Conservation (phyloP, 2,797 vertebrate genomes). For the Novumbra hubbsi region DNA sequence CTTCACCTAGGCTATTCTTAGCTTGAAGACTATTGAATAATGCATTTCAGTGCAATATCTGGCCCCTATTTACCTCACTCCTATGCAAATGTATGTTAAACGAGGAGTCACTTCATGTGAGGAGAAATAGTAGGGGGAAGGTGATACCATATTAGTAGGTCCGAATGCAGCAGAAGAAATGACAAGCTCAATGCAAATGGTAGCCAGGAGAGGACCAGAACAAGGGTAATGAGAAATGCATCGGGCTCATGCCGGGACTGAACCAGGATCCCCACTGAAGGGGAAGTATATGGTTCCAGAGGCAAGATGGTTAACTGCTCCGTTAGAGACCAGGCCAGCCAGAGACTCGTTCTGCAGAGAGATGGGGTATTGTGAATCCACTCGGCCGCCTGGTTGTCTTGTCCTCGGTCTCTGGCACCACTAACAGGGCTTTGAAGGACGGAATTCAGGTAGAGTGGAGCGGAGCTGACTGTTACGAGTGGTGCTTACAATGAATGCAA, state of each 20-base stretch:
- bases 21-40: slow-evolving; percentile 71
- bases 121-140: slow-evolving; percentile 44
- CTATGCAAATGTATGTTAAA: slow-evolving; percentile 37
- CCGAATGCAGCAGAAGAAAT: slow-evolving; percentile 21
- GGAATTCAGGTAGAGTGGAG: slow-evolving; percentile 23
- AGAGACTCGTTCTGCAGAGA: not conserved
- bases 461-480: not conserved
- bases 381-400: slow-evolving; percentile 18
- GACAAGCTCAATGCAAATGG: not conserved
- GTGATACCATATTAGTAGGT: slow-evolving; percentile 17
- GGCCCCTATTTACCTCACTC: slow-evolving; percentile 4
- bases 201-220: not conserved
- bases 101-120: slow-evolving; percentile 42
- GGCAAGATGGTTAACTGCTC: not conserved
- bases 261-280: not conserved
- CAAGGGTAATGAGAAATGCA: not conserved
- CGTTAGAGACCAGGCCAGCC: not conserved
- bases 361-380: not conserved
- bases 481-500: not conserved
- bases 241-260: not conserved
- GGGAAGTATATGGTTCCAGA: not conserved
- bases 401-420: slow-evolving; percentile 20
- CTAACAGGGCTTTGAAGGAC: not conserved
- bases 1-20: slow-evolving; percentile 71
- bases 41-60: slow-evolving; percentile 52